Evolutionary conservation across 2,113 vertebrate genomes (phyloP).

Genomic region (Syrrhaptes paradoxus): DNA sequence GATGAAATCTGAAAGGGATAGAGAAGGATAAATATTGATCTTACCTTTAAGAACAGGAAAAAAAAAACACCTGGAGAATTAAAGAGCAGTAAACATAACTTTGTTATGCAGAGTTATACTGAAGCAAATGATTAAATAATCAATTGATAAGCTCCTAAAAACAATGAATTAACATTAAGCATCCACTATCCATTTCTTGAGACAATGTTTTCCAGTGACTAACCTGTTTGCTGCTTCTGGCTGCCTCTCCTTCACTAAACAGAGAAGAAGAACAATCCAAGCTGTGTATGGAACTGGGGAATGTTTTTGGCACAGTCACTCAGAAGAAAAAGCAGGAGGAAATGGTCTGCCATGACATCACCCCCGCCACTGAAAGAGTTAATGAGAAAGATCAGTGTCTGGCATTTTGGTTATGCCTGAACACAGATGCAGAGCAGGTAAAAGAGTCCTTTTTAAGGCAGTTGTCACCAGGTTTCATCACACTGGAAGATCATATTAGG

Average conservation of each 20-base stretch:
- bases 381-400: not conserved
- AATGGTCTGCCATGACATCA: not conserved
- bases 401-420: not conserved
- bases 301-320: not conserved
- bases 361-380: not conserved
- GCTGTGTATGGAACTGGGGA: not conserved
- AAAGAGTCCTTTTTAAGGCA: not conserved
- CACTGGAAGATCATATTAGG: not conserved
- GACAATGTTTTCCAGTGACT: not conserved
- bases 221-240: not conserved
- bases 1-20: constrained; percentile 10
- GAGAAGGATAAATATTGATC: constrained; percentile 25
- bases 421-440: not conserved
- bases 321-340: not conserved
- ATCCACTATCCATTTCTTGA: not conserved
- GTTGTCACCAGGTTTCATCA: not conserved
- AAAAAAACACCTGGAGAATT: constrained; percentile 17
- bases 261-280: not conserved
- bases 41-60: constrained; percentile 3
- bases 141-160: not conserved
- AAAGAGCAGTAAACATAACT: not conserved
- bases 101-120: not conserved
- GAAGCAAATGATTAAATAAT: not conserved
- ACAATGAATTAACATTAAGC: not conserved
- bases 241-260: not conserved